Conservation (phyloP, 2,797 vertebrate genomes). For the Paramormyrops hopkinsi region DNA sequence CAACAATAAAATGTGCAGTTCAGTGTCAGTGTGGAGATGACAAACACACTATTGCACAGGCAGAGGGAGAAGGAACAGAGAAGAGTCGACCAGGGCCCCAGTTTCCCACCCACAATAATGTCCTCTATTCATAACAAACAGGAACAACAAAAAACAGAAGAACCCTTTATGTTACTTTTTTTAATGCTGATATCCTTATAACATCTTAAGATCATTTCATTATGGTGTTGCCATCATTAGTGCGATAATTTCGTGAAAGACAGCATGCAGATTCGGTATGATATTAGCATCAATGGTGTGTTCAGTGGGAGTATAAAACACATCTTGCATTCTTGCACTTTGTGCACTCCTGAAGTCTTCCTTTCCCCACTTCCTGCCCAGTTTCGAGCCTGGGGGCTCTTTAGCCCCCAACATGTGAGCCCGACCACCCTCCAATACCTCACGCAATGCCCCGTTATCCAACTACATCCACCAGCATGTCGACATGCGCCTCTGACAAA, state of each 20-base stretch:
- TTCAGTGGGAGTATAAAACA: neutral
- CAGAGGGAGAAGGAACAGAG: neutral
- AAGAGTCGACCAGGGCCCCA: neutral
- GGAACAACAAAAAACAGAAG: constrained; percentile 39
- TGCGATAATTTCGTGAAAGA: constrained; percentile 53
- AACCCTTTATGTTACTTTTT: constrained; percentile 70
- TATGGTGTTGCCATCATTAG: constrained; percentile 70
- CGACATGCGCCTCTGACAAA: neutral
- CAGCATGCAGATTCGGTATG: constrained; percentile 37
- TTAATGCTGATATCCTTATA: constrained; percentile 63
- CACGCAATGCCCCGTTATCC: neutral
- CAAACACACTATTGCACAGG: constrained; percentile 60
- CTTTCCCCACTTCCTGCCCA: neutral
- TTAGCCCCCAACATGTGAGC: neutral
- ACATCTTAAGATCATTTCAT: constrained; percentile 73
- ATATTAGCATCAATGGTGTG: neutral
- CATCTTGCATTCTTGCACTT: neutral
- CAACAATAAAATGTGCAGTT: constrained; percentile 48
- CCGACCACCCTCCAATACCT: neutral
- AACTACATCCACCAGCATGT: neutral
- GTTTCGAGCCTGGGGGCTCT: neutral
- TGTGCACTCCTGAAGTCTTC: neutral
- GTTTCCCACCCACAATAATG: constrained; percentile 12
- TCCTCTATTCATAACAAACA: constrained; percentile 17
- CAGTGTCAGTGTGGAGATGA: constrained; percentile 53